Evolutionary conservation across 2,113 vertebrate genomes (phyloP).

Genomic region (Heptranchias perlo): DNA sequence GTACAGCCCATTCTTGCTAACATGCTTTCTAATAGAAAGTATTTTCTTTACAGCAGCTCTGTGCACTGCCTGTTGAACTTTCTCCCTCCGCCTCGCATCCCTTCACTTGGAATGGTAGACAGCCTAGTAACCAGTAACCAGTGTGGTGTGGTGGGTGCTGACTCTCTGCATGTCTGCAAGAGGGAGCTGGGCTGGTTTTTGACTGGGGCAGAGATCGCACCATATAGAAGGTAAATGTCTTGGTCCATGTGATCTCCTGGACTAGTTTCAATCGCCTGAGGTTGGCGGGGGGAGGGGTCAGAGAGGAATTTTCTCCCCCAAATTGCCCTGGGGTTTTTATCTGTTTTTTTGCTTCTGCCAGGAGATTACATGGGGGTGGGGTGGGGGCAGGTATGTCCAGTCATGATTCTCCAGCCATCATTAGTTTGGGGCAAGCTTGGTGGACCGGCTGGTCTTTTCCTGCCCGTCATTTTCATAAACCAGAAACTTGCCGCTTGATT

Average conservation of each 20-base stretch:
- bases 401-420: neutral
- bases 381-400: neutral
- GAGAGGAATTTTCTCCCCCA: neutral
- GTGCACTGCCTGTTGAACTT: too few species aligned
- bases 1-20: neutral
- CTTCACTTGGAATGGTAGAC: neutral
- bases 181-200: too few species aligned
- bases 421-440: neutral
- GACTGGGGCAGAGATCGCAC: neutral
- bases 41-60: neutral
- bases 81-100: neutral
- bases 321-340: neutral
- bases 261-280: neutral
- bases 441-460: neutral
- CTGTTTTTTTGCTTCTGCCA: neutral
- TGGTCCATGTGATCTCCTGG: too few species aligned
- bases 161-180: neutral
- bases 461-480: neutral
- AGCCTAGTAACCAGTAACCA: too few species aligned
- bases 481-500: neutral
- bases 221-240: too few species aligned
- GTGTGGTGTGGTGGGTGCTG: neutral
- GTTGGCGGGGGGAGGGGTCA: too few species aligned
- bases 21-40: neutral
- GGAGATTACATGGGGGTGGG: neutral